Evolutionary conservation across 2,797 vertebrate genomes (phyloP).

Genomic region (Lates japonicus): DNA sequence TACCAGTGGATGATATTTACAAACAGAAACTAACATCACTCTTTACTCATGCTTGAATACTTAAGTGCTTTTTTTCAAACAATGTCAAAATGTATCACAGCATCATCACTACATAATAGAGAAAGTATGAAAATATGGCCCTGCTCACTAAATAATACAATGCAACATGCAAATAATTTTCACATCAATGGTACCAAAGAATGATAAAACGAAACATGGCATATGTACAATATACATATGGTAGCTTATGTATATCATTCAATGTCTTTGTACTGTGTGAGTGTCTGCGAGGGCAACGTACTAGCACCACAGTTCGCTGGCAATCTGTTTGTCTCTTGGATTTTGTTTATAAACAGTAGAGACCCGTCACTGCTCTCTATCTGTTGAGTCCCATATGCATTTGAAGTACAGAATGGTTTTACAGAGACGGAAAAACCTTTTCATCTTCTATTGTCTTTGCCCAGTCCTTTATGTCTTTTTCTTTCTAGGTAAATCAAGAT

Average conservation of each 20-base stretch:
- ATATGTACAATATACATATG: slow-evolving; percentile 95
- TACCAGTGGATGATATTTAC: slow-evolving; percentile 97
- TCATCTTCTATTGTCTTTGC: slow-evolving; percentile 83
- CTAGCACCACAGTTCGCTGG: slow-evolving; percentile 80
- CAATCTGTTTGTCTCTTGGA: slow-evolving; percentile 73
- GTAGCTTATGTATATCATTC: slow-evolving; percentile 92
- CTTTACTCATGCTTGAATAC: slow-evolving; percentile 99
- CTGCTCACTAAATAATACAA: slow-evolving; percentile 96
- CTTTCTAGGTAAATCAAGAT: slow-evolving; percentile 79
- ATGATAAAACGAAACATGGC: slow-evolving; percentile 93
- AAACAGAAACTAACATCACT: slow-evolving; percentile 94
- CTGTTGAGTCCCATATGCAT: slow-evolving; percentile 78
- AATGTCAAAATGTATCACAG: slow-evolving; percentile 94
- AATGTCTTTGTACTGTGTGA: slow-evolving; percentile 88
- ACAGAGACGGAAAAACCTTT: slow-evolving; percentile 75
- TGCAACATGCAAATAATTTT: slow-evolving; percentile 94
- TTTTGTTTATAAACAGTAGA: slow-evolving; percentile 76
- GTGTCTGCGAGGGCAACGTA: slow-evolving; percentile 72
- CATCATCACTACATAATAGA: slow-evolving; percentile 94
- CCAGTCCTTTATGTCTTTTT: slow-evolving; percentile 81
- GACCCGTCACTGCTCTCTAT: slow-evolving; percentile 72
- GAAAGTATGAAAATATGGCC: slow-evolving; percentile 95
- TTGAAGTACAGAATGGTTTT: slow-evolving; percentile 83
- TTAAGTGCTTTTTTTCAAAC: slow-evolving; percentile 92
- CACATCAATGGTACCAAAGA: slow-evolving; percentile 97